These are phyloP conservation scores for Ciconia maguari DNA, from an alignment of 2,113 vertebrate species.

Conservation along the genomic window DNA sequence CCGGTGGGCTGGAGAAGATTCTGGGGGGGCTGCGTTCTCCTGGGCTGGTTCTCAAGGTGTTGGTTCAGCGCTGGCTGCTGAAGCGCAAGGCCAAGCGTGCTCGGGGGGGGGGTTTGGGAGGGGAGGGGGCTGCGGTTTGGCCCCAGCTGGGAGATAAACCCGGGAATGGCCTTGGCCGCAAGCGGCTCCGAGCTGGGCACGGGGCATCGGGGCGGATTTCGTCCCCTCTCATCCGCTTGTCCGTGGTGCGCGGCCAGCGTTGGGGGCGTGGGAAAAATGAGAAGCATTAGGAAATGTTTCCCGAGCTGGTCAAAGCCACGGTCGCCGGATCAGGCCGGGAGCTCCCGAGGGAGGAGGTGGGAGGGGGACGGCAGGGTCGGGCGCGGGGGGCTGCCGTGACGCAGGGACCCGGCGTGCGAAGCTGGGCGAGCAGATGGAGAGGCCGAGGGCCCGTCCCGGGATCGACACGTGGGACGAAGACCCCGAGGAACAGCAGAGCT, in stretches of 20 bases:
- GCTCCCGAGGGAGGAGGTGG: not conserved
- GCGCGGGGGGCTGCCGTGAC: not conserved
- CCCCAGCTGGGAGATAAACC: not conserved
- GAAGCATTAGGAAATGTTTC: not conserved
- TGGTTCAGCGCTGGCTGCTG: not conserved
- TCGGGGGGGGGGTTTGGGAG: no score
- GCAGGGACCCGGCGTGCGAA: not conserved
- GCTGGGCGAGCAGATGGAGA: not conserved
- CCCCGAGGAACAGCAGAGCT: not conserved
- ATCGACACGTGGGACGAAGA: not conserved
- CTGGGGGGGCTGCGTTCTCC: not conserved
- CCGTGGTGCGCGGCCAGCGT: not conserved
- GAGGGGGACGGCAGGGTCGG: not conserved
- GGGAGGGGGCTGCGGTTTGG: not conserved
- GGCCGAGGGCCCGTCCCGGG: not conserved
- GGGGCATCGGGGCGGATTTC: not conserved
- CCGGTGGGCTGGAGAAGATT: fast-evolving
- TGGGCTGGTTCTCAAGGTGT: not conserved
- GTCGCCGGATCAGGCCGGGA: not conserved
- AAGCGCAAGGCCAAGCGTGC: not conserved
- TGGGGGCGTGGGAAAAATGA: not conserved
- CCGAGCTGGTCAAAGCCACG: not conserved
- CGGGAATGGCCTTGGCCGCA: fast-evolving
- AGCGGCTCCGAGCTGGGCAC: not conserved
- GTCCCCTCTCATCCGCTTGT: not conserved